A percentile compares a stretch with the other conserved stretches of the same genome.
phyloP scores from a whole-genome alignment of 2,888 invertebrate species.

The Digitonthophagus gazella region DNA sequence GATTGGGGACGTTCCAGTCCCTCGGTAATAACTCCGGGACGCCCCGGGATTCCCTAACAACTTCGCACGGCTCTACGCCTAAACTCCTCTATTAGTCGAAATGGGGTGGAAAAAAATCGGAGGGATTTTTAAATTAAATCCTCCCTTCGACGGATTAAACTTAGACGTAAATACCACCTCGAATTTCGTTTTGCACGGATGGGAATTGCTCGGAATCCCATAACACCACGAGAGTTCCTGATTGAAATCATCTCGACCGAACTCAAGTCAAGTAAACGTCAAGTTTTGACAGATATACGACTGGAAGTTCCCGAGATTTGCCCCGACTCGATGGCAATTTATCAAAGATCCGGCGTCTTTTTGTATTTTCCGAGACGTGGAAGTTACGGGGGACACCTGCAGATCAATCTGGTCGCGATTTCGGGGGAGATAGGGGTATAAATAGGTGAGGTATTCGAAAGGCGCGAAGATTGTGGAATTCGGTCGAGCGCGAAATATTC shows the following conservation, averaged over 20 bases:
- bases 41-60: neutral
- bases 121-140: neutral
- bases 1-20: neutral
- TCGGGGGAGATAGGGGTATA: neutral
- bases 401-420: neutral
- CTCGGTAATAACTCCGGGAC: constrained; percentile 2
- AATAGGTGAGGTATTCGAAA: neutral
- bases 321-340: neutral
- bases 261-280: neutral
- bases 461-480: neutral
- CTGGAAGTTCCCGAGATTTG: neutral
- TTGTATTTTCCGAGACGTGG: neutral
- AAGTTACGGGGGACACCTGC: neutral
- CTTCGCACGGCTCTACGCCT: neutral
- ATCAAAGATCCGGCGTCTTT: neutral
- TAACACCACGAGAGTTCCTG: neutral
- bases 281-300: neutral
- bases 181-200: no score
- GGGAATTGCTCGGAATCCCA: neutral
- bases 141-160: neutral
- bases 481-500: neutral
- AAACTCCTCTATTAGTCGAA: neutral
- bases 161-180: no score
- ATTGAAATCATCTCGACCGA: neutral
- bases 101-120: neutral